Evolutionary conservation across 1,140 invertebrate species (phyloP).

Genomic region (Ctenoplectra terminalis): DNA sequence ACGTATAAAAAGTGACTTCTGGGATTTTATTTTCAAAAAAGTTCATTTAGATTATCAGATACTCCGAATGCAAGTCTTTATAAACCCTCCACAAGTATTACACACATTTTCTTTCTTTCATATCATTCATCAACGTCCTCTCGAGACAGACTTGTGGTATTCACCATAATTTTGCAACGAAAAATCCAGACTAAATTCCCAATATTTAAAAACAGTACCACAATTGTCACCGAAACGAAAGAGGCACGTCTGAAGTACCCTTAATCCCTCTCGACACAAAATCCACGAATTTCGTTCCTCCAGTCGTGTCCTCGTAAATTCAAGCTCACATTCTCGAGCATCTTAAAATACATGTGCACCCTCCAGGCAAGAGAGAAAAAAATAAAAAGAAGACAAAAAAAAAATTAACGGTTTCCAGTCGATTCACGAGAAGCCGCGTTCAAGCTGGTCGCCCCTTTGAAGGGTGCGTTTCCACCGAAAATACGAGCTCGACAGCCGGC

Average conservation of each 20-base stretch:
- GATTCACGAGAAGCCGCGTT: not conserved
- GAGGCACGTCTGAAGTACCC: not conserved
- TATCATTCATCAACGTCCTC: not conserved
- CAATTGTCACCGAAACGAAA: not conserved
- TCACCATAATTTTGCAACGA: not conserved
- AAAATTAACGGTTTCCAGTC: conserved; percentile 18
- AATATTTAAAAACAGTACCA: not conserved
- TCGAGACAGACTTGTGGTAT: not conserved
- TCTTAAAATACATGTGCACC: conserved; percentile 14
- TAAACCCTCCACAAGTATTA: too few species aligned
- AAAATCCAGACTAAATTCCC: not conserved
- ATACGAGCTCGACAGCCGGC: not conserved
- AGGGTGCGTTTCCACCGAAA: conserved; percentile 38
- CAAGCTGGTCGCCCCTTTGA: not conserved
- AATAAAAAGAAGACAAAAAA: too few species aligned
- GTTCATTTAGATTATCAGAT: too few species aligned
- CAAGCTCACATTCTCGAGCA: not conserved
- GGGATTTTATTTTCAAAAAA: not conserved
- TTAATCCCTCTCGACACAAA: conserved; percentile 5
- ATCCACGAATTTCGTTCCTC: not conserved
- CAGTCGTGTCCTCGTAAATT: not conserved
- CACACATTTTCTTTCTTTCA: not conserved
- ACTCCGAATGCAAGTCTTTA: too few species aligned
- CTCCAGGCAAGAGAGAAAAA: not conserved
- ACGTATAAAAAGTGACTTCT: not conserved